Evolutionary conservation across 2,888 invertebrate genomes (phyloP).

Genomic region (Automeris io): DNA sequence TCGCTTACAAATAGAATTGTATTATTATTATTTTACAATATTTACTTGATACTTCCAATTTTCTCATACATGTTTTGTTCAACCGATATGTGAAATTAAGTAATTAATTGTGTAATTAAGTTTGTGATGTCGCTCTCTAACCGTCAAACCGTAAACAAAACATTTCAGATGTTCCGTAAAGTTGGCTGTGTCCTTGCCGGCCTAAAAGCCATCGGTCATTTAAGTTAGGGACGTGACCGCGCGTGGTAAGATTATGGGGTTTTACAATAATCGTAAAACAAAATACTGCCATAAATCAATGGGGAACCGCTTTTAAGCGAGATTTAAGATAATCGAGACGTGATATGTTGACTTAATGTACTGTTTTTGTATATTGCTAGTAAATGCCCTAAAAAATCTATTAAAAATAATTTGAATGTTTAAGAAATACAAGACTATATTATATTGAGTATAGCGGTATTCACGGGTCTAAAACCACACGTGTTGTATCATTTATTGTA

Average conservation of each 20-base stretch:
- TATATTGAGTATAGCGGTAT: no score
- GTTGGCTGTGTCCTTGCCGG: background rate
- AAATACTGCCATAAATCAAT: slow-evolving; percentile 7
- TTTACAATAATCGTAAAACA: slow-evolving; percentile 8
- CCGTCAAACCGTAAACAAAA: background rate
- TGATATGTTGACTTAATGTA: slow-evolving; percentile 1
- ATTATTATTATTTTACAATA: no score
- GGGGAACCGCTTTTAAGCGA: slow-evolving; percentile 2
- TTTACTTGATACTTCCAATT: no score
- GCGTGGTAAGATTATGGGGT: slow-evolving; percentile 6
- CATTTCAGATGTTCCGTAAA: background rate
- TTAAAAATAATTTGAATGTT: no score
- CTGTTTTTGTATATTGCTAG: background rate
- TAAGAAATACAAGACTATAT: no score
- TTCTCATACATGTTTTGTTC: no score
- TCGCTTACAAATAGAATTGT: no score
- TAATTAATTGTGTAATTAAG: background rate
- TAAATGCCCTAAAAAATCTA: no score
- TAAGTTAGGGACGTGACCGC: slow-evolving; percentile 8
- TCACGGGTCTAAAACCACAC: no score
- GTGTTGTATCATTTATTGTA: no score
- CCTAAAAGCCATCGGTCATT: slow-evolving; percentile 9
- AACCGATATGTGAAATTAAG: background rate
- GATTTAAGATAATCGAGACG: background rate
- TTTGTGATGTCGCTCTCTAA: background rate